A percentile compares a stretch with the other conserved stretches of the same genome.
These are phyloP conservation scores for Sipha maydis DNA, from an alignment of 2,888 invertebrate genomes.

Conservation along the genomic window DNA sequence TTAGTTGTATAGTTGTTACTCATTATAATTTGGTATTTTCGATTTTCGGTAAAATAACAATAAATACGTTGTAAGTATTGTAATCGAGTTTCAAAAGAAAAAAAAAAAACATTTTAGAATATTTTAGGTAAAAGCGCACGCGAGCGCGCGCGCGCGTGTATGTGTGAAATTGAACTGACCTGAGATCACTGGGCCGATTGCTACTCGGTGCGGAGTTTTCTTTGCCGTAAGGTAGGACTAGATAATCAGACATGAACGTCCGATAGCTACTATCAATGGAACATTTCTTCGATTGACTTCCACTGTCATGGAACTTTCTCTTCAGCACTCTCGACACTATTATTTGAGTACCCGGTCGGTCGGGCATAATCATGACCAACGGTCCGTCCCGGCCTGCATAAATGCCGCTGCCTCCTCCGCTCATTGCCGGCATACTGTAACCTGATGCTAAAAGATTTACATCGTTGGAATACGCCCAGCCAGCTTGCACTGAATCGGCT, in stretches of 20 bases:
- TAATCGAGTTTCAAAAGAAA: neutral
- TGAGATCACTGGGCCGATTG: slow-evolving; percentile 50
- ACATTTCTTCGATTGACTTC: slow-evolving; percentile 3
- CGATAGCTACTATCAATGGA: slow-evolving; percentile 19
- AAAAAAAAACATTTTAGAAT: neutral
- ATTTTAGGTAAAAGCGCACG: neutral
- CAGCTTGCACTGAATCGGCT: slow-evolving; percentile 69
- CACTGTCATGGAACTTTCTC: slow-evolving; percentile 3
- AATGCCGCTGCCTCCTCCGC: slow-evolving; percentile 70
- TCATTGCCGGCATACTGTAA: slow-evolving; percentile 67
- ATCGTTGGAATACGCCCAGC: slow-evolving; percentile 69
- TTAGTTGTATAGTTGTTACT: too few species aligned
- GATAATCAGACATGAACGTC: slow-evolving; percentile 49
- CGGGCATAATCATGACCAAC: slow-evolving; percentile 64
- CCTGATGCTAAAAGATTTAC: slow-evolving; percentile 71
- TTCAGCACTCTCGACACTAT: slow-evolving; percentile 65
- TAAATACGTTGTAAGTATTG: too few species aligned
- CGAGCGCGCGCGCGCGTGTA: too few species aligned
- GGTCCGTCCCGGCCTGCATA: slow-evolving; percentile 68
- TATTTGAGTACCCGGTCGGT: slow-evolving; percentile 63
- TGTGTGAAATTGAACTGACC: slow-evolving; percentile 26
- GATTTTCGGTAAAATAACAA: too few species aligned
- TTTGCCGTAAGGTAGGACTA: slow-evolving; percentile 55
- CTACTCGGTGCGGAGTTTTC: slow-evolving; percentile 24
- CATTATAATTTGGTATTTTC: too few species aligned